Evolutionary conservation across 2,888 invertebrate species (phyloP).

Genomic region (Drosophila demipolita): DNA sequence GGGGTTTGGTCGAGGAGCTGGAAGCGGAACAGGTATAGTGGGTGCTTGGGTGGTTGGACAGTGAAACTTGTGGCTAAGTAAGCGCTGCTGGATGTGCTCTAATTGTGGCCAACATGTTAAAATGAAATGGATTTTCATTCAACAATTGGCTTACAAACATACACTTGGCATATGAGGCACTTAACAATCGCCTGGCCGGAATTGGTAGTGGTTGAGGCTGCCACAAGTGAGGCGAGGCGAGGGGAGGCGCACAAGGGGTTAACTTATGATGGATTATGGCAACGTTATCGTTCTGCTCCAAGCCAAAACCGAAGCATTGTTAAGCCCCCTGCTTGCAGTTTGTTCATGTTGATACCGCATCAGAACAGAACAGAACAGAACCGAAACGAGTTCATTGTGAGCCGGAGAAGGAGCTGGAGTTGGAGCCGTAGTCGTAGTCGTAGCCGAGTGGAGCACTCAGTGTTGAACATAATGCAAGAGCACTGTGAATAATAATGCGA

Average conservation of each 20-base stretch:
- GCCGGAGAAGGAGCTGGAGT: background rate
- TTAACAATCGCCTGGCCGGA: slow-evolving; percentile 45
- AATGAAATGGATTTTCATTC: slow-evolving; percentile 84
- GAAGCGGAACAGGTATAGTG: background rate
- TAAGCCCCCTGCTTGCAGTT: slow-evolving; percentile 32
- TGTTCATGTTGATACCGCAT: slow-evolving; percentile 40
- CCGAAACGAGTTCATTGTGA: background rate
- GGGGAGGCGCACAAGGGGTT: slow-evolving; percentile 10
- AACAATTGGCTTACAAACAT: slow-evolving; percentile 72
- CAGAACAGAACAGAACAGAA: background rate
- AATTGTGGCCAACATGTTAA: slow-evolving; percentile 84
- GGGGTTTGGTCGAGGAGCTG: background rate
- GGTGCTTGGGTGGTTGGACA: too few species aligned
- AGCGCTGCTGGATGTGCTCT: slow-evolving; percentile 73
- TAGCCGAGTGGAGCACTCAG: slow-evolving; percentile 33
- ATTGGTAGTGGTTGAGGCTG: slow-evolving; percentile 7
- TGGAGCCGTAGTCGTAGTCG: background rate
- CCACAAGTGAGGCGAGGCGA: slow-evolving; percentile 2
- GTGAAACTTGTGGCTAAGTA: slow-evolving; percentile 49
- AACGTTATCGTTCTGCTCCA: slow-evolving; percentile 43
- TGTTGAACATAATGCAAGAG: slow-evolving; percentile 58
- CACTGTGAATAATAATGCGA: slow-evolving; percentile 72
- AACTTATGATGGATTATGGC: slow-evolving; percentile 81
- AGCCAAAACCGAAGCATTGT: slow-evolving; percentile 44
- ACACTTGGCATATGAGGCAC: slow-evolving; percentile 16